These are phyloP conservation scores for Arctia plantaginis DNA, from an alignment of 2,888 invertebrate genomes.

Conservation along the genomic window DNA sequence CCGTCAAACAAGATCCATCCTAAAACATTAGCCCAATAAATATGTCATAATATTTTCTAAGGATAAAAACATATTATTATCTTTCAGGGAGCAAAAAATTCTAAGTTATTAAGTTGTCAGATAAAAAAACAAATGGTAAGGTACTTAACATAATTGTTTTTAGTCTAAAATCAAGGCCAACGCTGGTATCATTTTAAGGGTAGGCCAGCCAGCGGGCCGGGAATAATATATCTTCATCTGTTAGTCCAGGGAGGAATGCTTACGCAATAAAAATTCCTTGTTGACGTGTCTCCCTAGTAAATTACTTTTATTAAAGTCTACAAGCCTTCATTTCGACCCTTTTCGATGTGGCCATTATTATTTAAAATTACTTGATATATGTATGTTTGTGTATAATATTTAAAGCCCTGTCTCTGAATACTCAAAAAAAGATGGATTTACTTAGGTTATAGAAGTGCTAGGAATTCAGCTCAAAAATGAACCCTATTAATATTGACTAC, in stretches of 20 bases:
- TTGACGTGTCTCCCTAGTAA: constrained; percentile 61
- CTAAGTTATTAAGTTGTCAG: background rate
- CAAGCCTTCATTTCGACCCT: constrained; percentile 61
- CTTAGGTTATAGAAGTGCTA: background rate
- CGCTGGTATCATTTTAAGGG: constrained; percentile 40
- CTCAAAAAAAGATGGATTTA: background rate
- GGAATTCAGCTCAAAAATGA: background rate
- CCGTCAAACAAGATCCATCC: background rate
- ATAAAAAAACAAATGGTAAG: background rate
- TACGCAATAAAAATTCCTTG: constrained; percentile 71
- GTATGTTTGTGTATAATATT: background rate
- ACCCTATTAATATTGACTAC: background rate
- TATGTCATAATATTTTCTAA: background rate
- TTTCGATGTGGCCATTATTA: constrained; percentile 41
- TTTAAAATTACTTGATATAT: background rate
- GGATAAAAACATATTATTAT: background rate
- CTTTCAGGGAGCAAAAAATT: background rate
- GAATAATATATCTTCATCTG: constrained; percentile 68
- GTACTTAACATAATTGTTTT: constrained; percentile 31
- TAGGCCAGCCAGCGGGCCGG: constrained; percentile 31
- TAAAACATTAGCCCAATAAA: background rate
- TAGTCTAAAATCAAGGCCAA: constrained; percentile 40
- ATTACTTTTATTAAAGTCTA: constrained; percentile 69
- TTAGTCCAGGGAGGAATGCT: constrained; percentile 57
- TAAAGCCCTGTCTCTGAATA: background rate